Evolutionary conservation across 2,797 vertebrate genomes (phyloP).

Genomic region (Labeo calbasu): DNA sequence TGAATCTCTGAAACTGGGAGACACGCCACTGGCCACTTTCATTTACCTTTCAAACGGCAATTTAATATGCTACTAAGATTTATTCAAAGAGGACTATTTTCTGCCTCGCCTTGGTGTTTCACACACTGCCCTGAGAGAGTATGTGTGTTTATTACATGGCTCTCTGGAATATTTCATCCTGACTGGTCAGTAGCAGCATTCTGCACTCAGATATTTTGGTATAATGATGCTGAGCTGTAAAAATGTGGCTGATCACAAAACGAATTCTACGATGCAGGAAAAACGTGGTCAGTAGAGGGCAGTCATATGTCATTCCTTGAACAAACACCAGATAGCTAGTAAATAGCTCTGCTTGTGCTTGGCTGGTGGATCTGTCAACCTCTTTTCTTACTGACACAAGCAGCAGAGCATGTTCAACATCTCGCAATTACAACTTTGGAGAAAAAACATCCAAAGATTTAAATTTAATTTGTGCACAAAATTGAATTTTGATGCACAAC

Average conservation of each 20-base stretch:
- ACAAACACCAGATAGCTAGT: background rate
- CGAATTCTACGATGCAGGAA: background rate
- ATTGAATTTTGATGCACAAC: too few relatives aligned
- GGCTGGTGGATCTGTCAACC: background rate
- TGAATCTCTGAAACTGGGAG: slow-evolving; percentile 24
- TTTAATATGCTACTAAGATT: slow-evolving; percentile 23
- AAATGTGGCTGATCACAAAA: background rate
- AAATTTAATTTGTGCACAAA: background rate
- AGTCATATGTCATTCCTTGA: background rate
- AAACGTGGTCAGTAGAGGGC: background rate
- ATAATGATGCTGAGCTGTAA: background rate
- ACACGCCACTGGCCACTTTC: slow-evolving; percentile 34
- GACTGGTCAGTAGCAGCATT: background rate
- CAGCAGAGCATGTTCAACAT: background rate
- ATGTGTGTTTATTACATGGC: slow-evolving; percentile 12
- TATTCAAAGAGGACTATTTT: slow-evolving; percentile 35
- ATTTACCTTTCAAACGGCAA: slow-evolving; percentile 36
- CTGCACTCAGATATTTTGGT: slow-evolving; percentile 5
- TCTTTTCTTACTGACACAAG: background rate
- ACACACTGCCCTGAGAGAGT: slow-evolving; percentile 11
- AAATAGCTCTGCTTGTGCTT: background rate
- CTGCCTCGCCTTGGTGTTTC: slow-evolving; percentile 18
- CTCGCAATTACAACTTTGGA: background rate
- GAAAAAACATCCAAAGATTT: background rate
- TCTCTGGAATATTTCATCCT: slow-evolving; percentile 9